Conservation (phyloP, 2,113 vertebrate genomes). For the Psephotus haematonotus region DNA sequence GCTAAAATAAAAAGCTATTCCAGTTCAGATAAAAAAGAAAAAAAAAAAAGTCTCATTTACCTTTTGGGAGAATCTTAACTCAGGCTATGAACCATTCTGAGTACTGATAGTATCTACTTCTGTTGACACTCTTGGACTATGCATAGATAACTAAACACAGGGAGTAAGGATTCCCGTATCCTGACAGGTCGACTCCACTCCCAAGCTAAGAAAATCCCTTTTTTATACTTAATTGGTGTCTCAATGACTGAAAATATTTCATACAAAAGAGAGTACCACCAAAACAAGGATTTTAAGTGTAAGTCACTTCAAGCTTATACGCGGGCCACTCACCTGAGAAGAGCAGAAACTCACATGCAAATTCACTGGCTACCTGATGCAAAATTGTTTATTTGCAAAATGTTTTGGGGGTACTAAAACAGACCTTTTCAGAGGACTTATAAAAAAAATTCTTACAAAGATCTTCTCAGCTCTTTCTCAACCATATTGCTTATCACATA, state of each 20-base stretch:
- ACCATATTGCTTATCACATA: background rate
- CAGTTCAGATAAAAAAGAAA: background rate
- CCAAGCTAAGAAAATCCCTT: background rate
- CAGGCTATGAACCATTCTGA: background rate
- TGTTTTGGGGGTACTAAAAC: background rate
- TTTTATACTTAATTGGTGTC: background rate
- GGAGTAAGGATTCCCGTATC: background rate
- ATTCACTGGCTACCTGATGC: background rate
- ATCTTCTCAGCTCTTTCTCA: background rate
- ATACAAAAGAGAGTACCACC: background rate
- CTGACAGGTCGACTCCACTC: background rate
- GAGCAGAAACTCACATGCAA: background rate
- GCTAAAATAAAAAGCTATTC: background rate
- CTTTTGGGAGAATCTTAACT: background rate
- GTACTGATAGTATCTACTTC: background rate
- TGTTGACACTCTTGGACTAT: background rate
- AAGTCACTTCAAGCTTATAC: background rate
- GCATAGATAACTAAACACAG: background rate
- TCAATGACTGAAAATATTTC: background rate
- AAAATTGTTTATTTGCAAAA: background rate
- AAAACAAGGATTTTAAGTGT: background rate
- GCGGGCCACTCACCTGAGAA: background rate
- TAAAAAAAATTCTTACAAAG: background rate
- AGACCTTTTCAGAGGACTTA: background rate
- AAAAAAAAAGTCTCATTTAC: background rate